Evolutionary conservation across 2,113 vertebrate species (phyloP).

Genomic region (Microcebus jonahi): DNA sequence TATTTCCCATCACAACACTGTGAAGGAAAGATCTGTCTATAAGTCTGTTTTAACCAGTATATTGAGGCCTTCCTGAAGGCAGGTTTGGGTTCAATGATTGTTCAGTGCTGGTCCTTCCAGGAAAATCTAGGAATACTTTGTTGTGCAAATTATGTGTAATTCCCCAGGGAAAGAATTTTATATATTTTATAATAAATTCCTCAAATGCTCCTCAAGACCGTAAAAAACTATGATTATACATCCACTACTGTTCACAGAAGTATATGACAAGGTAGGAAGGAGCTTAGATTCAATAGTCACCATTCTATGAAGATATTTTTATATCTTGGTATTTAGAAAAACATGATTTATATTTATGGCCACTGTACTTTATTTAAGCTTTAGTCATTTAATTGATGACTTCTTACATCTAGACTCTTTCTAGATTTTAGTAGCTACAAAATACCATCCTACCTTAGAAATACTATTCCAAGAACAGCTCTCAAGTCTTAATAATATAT

Average conservation of each 20-base stretch:
- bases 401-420: neutral
- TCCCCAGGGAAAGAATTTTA: neutral
- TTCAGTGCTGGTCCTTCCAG: neutral
- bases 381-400: neutral
- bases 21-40: neutral
- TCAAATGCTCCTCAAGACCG: neutral
- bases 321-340: constrained; percentile 15
- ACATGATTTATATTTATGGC: neutral
- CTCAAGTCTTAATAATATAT: neutral
- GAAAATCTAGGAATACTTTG: constrained; percentile 25
- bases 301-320: neutral
- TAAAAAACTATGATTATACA: neutral
- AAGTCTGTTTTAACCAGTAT: neutral
- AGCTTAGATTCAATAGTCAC: neutral
- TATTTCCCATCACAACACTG: neutral
- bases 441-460: neutral
- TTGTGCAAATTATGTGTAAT: neutral
- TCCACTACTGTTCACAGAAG: neutral
- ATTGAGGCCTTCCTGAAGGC: neutral
- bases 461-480: neutral
- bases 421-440: neutral
- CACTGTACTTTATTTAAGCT: neutral
- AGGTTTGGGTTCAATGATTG: neutral
- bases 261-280: neutral
- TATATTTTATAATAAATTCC: neutral